Conservation (phyloP, 1,140 invertebrate genomes). For the Bombus balteatus region DNA sequence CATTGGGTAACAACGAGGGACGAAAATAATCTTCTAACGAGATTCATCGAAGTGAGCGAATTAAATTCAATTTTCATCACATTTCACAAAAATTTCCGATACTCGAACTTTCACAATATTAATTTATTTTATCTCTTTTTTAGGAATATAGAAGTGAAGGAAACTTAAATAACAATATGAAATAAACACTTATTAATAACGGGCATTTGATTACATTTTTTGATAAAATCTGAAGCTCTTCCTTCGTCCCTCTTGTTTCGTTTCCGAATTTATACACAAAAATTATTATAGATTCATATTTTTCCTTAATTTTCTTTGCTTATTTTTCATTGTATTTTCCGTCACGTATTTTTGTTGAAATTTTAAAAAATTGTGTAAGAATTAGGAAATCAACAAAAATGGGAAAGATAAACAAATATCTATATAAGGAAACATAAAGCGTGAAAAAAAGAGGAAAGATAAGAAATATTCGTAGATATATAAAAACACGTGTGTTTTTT, state of each 20-base stretch:
- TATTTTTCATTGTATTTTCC: background rate
- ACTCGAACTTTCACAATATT: background rate
- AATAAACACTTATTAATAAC: background rate
- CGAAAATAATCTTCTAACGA: conserved; percentile 46
- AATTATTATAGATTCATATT: background rate
- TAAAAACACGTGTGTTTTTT: background rate
- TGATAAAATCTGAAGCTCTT: background rate
- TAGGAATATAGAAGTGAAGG: background rate
- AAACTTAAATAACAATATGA: background rate
- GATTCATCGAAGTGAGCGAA: conserved; percentile 13
- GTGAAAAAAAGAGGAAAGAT: no score
- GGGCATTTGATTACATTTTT: background rate
- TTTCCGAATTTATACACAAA: background rate
- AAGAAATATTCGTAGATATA: background rate
- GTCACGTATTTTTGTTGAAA: background rate
- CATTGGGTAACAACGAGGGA: conserved; percentile 37
- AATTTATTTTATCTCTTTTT: background rate
- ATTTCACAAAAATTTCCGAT: background rate
- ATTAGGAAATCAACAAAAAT: background rate
- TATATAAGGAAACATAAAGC: background rate
- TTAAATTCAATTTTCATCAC: conserved; percentile 20
- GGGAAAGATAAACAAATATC: background rate
- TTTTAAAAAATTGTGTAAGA: background rate
- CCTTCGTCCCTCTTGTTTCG: no score
- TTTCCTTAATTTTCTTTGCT: background rate